Conservation (phyloP, 2,113 vertebrate genomes). For the Zosterops borbonicus region DNA sequence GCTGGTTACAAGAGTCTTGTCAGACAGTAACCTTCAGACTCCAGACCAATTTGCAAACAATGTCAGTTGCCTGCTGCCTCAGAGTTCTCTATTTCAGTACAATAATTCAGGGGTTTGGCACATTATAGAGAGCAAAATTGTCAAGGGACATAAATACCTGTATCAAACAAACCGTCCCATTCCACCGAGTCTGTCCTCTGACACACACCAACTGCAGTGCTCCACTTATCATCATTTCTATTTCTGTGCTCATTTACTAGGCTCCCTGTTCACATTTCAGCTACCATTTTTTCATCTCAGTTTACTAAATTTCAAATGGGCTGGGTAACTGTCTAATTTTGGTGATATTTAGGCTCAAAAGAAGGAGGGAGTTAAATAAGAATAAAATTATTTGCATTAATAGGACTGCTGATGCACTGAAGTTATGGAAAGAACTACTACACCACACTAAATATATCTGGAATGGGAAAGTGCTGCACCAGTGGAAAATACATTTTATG, state of each 20-base stretch:
- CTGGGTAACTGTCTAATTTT: neutral
- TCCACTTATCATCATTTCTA: neutral
- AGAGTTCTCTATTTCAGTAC: neutral
- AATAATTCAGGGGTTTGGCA: neutral
- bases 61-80: constrained; percentile 1
- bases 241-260: neutral
- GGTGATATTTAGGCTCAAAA: neutral
- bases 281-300: neutral
- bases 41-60: constrained; percentile 29
- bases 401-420: neutral
- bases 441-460: neutral
- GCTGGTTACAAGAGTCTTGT: constrained; percentile 11
- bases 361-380: neutral
- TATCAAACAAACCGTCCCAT: constrained; percentile 25
- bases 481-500: neutral
- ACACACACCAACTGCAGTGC: neutral
- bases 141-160: neutral
- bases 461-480: neutral
- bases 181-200: neutral
- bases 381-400: neutral
- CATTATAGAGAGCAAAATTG: neutral
- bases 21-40: constrained; percentile 37
- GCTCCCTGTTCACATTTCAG: neutral
- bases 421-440: neutral
- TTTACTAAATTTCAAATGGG: neutral